Conservation (phyloP, 1,140 invertebrate genomes). For the Bombus vancouverensis region DNA sequence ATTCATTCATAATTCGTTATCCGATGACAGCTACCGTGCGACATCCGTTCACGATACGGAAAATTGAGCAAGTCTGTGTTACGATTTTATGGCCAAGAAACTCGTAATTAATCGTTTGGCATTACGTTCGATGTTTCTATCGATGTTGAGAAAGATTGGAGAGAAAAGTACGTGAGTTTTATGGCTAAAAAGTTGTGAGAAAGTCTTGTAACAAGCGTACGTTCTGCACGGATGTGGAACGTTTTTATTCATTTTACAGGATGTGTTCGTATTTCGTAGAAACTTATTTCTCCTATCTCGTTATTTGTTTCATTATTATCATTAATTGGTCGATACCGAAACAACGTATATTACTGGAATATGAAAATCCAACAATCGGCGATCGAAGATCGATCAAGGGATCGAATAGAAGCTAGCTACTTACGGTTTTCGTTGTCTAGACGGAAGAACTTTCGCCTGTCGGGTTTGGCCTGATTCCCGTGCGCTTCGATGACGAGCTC, state of each 20-base stretch:
- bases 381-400: neutral
- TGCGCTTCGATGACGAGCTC: neutral
- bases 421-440: neutral
- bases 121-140: neutral
- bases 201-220: too few species aligned
- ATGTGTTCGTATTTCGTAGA: neutral
- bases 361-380: neutral
- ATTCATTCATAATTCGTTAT: slow-evolving; percentile 6
- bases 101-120: too few species aligned
- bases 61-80: too few species aligned
- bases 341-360: neutral
- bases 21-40: too few species aligned
- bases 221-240: too few species aligned
- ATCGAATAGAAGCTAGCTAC: neutral
- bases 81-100: too few species aligned
- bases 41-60: too few species aligned
- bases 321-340: too few species aligned
- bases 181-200: too few species aligned
- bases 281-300: too few species aligned
- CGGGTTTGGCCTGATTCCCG: neutral
- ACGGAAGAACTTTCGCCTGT: neutral
- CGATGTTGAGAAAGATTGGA: neutral
- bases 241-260: too few species aligned
- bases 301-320: too few species aligned
- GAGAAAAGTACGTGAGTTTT: neutral